A percentile compares a stretch with the other conserved stretches of the same genome.
Evolutionary conservation across 2,113 vertebrate genomes (phyloP).

Genomic region (Scortum barcoo): DNA sequence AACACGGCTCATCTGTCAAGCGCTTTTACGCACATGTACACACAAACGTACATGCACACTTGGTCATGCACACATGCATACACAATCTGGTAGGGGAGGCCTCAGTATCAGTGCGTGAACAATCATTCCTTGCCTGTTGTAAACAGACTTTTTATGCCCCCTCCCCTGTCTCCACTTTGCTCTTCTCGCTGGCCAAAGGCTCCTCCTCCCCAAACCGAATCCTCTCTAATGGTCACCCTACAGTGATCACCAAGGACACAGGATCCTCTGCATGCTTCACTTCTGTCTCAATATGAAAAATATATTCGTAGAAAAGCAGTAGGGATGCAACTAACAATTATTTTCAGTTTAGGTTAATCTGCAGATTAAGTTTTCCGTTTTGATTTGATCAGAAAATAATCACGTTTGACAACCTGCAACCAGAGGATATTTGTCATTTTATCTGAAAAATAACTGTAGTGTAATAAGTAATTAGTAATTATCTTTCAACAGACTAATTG

Average conservation of each 20-base stretch:
- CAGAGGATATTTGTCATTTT: too few relatives aligned
- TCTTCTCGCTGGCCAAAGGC: conserved; percentile 39
- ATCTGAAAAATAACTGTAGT: neutral
- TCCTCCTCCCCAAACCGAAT: conserved; percentile 26
- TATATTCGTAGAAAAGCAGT: neutral
- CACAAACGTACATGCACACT: neutral
- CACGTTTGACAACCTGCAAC: neutral
- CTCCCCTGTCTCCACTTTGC: conserved; percentile 4
- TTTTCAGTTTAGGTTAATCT: neutral
- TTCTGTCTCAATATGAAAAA: conserved; percentile 3
- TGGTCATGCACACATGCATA: neutral
- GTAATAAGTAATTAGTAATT: too few relatives aligned
- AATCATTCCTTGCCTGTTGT: conserved; percentile 20
- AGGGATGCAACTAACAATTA: neutral
- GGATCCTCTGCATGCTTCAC: neutral
- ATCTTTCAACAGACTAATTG: too few relatives aligned
- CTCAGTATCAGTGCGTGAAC: conserved; percentile 42
- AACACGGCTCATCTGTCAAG: conserved; percentile 66
- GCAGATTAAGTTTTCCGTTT: neutral
- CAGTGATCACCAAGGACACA: conserved; percentile 48
- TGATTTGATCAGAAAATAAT: neutral
- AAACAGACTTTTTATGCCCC: conserved; percentile 32
- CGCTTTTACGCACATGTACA: conserved; percentile 21
- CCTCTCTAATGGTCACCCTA: conserved; percentile 41
- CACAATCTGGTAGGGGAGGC: conserved; percentile 40